Base-by-base conservation (phyloP, 2,797 vertebrate genomes). In the Phataginus tetradactyla region DNA sequence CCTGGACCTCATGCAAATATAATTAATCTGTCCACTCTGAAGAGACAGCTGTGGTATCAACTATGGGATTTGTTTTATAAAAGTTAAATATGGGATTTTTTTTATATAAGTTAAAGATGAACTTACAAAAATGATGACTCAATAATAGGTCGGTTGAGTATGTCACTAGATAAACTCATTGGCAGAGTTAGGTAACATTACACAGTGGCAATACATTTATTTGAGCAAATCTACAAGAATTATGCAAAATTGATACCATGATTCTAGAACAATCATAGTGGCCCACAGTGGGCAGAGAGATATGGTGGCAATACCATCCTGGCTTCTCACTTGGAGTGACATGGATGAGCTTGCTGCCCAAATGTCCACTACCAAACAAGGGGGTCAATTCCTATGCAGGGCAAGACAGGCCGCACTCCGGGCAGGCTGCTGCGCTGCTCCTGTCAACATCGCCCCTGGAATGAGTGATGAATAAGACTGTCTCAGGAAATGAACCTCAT, bases 1-100 rank as follows among this genome's bases (percentile, higher is more conserved):
- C 21, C 15, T 80, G 18, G 27, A 96, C 34, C 64, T 94, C 20
- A 37, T 69, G n/a, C 18, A 97, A 86, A 96, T 86, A 77, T 51
- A 95, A 97, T 93, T 86, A 66, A 95, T 96, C 69, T 88, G 39
- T 93, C 64, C 64, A 79, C 32, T 95, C 83, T 78, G 42, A 93
- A 77, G 14, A 86, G 34, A 93, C 10, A 94, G 29, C 64, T 72
- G 1, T 11, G 5, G 29, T 39, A 66, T 63, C 66, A 92, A 39
- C n/a, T 95, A 27, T 81, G 25, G n/a, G 34, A 55, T 57, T 93
- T 93, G 97, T 81, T 61, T 55, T 77, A 68, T 39, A 77, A 6
- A 98, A 89, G 8, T 93, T 95, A 89, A 94, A 92, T 15, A 53
- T 87, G 68, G 37, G 51, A 34, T 57, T 93, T 93, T 93, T 81